phyloP scores from a whole-genome alignment of 2,113 vertebrate genomes.

The Anseranas semipalmata region DNA sequence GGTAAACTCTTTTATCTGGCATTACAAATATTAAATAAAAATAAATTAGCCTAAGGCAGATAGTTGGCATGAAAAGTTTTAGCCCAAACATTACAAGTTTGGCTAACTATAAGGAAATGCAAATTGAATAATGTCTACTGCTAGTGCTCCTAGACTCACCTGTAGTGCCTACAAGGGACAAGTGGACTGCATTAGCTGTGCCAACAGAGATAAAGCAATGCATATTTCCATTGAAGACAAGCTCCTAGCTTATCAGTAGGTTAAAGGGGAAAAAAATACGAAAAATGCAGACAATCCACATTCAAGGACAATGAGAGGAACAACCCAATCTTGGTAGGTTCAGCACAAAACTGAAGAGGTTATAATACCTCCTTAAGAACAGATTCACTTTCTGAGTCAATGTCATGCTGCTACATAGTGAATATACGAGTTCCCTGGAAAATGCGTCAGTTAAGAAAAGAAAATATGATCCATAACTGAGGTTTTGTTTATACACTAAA shows the following conservation, averaged over 20 bases:
- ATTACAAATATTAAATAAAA: background rate
- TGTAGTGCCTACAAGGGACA: background rate
- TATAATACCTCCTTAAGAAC: background rate
- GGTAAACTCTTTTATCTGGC: background rate
- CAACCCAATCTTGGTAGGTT: background rate
- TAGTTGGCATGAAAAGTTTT: background rate
- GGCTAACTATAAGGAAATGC: background rate
- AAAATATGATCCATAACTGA: background rate
- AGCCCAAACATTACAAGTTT: background rate
- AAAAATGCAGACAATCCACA: background rate
- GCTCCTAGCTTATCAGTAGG: background rate
- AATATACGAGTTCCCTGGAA: background rate
- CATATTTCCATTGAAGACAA: background rate
- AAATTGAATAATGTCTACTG: background rate
- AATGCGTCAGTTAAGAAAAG: background rate
- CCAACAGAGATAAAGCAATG: background rate
- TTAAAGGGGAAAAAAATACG: background rate
- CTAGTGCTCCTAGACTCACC: background rate
- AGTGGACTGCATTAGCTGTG: background rate
- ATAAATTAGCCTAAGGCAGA: background rate
- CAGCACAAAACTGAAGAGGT: background rate
- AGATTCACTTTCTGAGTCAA: background rate
- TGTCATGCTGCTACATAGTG: accelerated
- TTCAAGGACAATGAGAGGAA: background rate
- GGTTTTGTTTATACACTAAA: background rate